These are phyloP conservation scores for Microplitis deprimator DNA, from an alignment of 2,888 invertebrate species.

Conservation along the genomic window DNA sequence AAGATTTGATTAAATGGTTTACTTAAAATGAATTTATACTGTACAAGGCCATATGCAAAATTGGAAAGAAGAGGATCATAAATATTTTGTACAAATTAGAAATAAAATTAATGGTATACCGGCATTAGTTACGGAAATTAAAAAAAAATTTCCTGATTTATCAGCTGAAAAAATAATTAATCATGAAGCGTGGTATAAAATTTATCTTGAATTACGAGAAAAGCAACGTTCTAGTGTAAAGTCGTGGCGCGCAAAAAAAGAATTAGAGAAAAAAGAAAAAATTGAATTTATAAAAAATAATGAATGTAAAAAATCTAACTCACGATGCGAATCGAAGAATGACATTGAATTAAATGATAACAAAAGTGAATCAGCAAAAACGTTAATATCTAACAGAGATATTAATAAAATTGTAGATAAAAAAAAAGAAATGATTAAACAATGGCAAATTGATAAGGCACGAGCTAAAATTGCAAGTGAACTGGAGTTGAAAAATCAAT, in stretches of 20 bases:
- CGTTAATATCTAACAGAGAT: neutral
- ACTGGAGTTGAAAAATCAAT: slow-evolving; percentile 50
- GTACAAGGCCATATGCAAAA: slow-evolving; percentile 62
- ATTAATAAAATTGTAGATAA: slow-evolving; percentile 21
- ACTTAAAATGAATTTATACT: neutral
- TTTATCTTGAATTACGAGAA: slow-evolving; percentile 70
- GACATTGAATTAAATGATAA: neutral
- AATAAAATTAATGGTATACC: slow-evolving; percentile 57
- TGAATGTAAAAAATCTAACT: neutral
- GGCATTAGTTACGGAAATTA: slow-evolving; percentile 58
- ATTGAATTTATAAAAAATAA: slow-evolving; percentile 20
- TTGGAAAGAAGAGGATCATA: slow-evolving; percentile 66
- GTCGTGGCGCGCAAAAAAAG: slow-evolving; percentile 70
- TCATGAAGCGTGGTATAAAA: slow-evolving; percentile 73
- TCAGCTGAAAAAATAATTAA: slow-evolving; percentile 67
- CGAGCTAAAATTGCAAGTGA: slow-evolving; percentile 56
- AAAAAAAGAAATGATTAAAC: slow-evolving; percentile 59
- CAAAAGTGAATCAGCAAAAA: neutral
- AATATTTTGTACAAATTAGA: slow-evolving; percentile 61
- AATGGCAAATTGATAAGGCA: slow-evolving; percentile 62
- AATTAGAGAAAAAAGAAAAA: slow-evolving; percentile 42
- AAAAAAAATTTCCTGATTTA: slow-evolving; percentile 63
- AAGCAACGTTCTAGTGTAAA: slow-evolving; percentile 70
- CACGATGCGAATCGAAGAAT: slow-evolving; percentile 22
- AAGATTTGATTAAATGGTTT: neutral